Evolutionary conservation across 2,888 invertebrate species (phyloP).

Genomic region (Chrysina gloriosa): DNA sequence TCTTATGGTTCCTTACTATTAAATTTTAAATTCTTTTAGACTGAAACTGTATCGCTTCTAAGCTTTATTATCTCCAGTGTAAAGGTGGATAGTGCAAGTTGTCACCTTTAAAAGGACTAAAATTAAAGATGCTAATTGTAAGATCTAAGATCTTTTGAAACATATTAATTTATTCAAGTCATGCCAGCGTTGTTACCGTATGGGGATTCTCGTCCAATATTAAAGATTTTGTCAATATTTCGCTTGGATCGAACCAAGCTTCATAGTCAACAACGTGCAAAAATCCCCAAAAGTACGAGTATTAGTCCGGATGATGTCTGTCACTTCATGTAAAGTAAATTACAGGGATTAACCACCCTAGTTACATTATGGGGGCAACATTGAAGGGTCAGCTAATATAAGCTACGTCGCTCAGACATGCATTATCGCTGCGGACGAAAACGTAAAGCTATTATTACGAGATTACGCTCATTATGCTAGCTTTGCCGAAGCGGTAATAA

Average conservation of each 20-base stretch:
- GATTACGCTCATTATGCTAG: constrained; percentile 50
- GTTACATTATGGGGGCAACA: constrained; percentile 44
- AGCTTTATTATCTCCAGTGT: too few relatives aligned
- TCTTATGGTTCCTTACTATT: too few relatives aligned
- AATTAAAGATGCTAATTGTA: too few relatives aligned
- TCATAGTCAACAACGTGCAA: constrained; percentile 15
- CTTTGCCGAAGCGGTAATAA: constrained; percentile 10
- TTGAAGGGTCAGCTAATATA: constrained; percentile 14
- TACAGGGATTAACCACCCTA: constrained; percentile 50
- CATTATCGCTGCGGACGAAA: constrained; percentile 6
- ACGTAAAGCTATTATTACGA: constrained; percentile 39
- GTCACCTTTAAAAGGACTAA: too few relatives aligned
- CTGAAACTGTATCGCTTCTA: too few relatives aligned
- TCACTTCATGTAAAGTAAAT: constrained; percentile 49
- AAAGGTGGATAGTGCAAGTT: too few relatives aligned
- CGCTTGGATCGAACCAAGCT: neutral
- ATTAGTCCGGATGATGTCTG: constrained; percentile 39
- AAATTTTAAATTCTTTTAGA: too few relatives aligned
- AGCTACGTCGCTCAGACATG: neutral
- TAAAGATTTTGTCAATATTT: neutral
- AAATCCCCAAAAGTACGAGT: constrained; percentile 31
- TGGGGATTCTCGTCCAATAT: too few relatives aligned
- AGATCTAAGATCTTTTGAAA: too few relatives aligned
- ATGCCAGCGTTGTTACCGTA: too few relatives aligned
- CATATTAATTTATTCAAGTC: too few relatives aligned